Evolutionary conservation across 2,888 invertebrate species (phyloP).

Genomic region (Candidula unifasciata): DNA sequence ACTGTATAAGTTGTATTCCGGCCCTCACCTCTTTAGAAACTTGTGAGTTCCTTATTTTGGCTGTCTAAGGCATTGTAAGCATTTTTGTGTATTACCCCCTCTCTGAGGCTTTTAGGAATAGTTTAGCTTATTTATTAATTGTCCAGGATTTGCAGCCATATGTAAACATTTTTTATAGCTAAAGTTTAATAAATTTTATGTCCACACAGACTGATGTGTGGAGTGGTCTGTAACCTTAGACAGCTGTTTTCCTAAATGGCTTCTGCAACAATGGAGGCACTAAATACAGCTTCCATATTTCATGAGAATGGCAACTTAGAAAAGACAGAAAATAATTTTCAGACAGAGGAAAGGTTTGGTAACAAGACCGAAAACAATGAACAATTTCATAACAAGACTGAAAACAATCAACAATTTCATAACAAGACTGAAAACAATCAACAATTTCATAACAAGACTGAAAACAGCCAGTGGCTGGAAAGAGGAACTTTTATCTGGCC

Average conservation of each 20-base stretch:
- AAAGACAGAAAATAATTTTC: slow-evolving; percentile 60
- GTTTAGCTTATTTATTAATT: too few species aligned
- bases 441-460: slow-evolving; percentile 70
- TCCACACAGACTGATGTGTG: too few species aligned
- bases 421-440: slow-evolving; percentile 69
- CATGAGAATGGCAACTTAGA: slow-evolving; percentile 22
- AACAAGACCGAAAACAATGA: slow-evolving; percentile 69
- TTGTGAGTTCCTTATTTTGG: too few species aligned
- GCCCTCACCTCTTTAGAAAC: too few species aligned
- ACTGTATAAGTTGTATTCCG: too few species aligned
- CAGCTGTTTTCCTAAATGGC: slow-evolving; percentile 28
- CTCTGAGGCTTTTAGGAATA: too few species aligned
- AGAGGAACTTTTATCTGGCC: slow-evolving; percentile 76
- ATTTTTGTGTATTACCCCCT: too few species aligned
- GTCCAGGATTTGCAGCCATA: too few species aligned
- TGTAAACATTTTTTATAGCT: too few species aligned
- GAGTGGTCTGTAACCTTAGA: too few species aligned
- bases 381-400: slow-evolving; percentile 70
- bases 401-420: slow-evolving; percentile 70
- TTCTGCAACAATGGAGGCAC: slow-evolving; percentile 45
- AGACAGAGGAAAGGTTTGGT: slow-evolving; percentile 73
- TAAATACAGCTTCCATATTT: slow-evolving; percentile 54
- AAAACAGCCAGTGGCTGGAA: slow-evolving; percentile 70
- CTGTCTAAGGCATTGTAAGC: too few species aligned
- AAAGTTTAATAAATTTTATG: too few species aligned